Base-by-base conservation (phyloP, 2,113 vertebrate species). In the Pampusana beccarii region DNA sequence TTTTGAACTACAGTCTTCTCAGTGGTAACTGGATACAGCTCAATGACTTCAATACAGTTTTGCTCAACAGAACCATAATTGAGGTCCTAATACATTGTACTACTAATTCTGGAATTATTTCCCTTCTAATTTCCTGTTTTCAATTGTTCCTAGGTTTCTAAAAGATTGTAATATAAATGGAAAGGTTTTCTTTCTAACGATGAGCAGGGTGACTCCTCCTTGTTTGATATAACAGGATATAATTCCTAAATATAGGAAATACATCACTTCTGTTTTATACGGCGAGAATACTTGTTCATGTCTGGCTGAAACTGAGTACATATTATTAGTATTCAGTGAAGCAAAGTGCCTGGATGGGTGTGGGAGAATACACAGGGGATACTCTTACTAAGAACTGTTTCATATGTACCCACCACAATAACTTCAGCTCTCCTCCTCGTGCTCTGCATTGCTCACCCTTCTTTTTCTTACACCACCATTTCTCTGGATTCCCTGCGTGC, bases 401-500 rank as follows among this genome's bases (percentile, higher is more conserved):
- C 51, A 48, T 38, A 7, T 25, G 50, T 18, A 73, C 42, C 80
- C 36, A 16, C 36, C 56, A 40, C n/a, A 84, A 4, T 2, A 57
- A 74, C 28, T 53, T 26, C 73, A 78, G 40, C 64, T 80, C 36
- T 74, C 2, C 56, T 26, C 5, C n/a, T 51, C 15, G 2, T 46
- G 16, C 19, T 80, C 34, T 44, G 6, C 0, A 4, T 4, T 29
- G 28, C 42, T 46, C 58, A 36, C 7, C 38, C 16, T 38, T 5
- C 9, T 46, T 2, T 42, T 58, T 24, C 26, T 4, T 26, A 0
- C 0, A 5, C 1, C 36, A 12, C 3, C 46, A 58, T 1, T 25
- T 10, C 17, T 25, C 0, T 40, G 38, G 38, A 38, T 17, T 23
- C 53, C 64, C 44, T 40, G 58, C 0, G 11, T n/a, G 15, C 13